phyloP scores from a whole-genome alignment of 2,888 invertebrate genomes.

The Petrophora chlorosata region DNA sequence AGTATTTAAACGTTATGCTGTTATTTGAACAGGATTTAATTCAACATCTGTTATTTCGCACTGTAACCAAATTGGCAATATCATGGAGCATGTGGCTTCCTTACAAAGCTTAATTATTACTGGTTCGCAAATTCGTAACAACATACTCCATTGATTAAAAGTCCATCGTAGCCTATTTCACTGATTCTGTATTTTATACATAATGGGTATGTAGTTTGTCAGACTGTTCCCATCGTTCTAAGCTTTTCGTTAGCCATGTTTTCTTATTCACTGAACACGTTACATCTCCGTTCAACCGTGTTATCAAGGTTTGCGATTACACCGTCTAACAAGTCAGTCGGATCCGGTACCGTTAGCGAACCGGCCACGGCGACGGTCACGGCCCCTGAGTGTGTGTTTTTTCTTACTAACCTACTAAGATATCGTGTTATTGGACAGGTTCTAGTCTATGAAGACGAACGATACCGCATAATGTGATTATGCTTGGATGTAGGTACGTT shows the following conservation, averaged over 20 bases:
- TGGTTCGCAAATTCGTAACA: no score
- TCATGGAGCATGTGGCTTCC: no score
- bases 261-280: constrained; percentile 25
- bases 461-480: constrained; percentile 19
- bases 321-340: constrained; percentile 45
- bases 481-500: no score
- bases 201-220: no score
- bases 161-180: no score
- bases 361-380: constrained; percentile 53
- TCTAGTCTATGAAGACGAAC: constrained; percentile 30
- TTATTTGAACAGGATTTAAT: constrained; percentile 5
- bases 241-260: constrained; percentile 1
- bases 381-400: constrained; percentile 56
- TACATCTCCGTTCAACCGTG: constrained; percentile 34
- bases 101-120: no score
- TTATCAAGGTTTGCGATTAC: constrained; percentile 44
- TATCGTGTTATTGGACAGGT: constrained; percentile 53
- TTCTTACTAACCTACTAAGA: constrained; percentile 64
- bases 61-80: no score
- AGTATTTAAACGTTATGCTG: no score
- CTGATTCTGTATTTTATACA: no score
- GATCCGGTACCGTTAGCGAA: constrained; percentile 61
- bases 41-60: background rate
- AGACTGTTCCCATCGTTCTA: no score
- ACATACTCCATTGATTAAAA: no score